Evolutionary conservation across 2,113 vertebrate species (phyloP).

Genomic region (Phylloscopus whistleri): DNA sequence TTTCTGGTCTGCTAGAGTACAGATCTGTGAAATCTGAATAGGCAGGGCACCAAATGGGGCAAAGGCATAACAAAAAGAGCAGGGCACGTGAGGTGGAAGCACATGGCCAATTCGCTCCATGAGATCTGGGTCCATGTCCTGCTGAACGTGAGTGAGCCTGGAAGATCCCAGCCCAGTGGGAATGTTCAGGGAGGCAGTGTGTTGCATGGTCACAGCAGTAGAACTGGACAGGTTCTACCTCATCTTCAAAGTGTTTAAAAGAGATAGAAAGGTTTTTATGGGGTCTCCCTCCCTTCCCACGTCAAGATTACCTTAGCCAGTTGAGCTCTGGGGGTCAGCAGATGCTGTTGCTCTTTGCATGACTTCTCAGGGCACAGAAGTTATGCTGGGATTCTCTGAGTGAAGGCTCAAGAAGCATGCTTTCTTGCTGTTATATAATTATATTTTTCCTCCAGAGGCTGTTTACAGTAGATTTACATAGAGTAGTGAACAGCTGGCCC

Average conservation of each 20-base stretch:
- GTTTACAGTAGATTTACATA: background rate
- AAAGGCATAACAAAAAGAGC: background rate
- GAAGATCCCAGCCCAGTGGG: background rate
- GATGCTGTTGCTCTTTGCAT: background rate
- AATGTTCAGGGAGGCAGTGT: fast-evolving
- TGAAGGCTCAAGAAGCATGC: background rate
- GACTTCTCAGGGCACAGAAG: background rate
- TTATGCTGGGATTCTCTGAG: background rate
- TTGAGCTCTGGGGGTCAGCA: background rate
- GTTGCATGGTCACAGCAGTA: background rate
- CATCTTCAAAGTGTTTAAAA: background rate
- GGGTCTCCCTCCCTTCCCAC: background rate
- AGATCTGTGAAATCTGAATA: background rate
- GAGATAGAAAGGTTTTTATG: background rate
- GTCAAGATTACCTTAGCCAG: background rate
- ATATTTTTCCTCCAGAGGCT: background rate
- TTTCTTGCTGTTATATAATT: background rate
- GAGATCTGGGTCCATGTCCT: fast-evolving
- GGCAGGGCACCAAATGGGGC: background rate
- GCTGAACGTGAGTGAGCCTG: fast-evolving
- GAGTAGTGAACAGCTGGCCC: background rate
- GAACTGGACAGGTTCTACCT: background rate
- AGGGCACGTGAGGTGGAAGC: background rate
- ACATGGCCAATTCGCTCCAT: fast-evolving
- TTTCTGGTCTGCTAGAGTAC: background rate